These are phyloP conservation scores for Camponotus pennsylvanicus DNA, from an alignment of 1,140 invertebrate species.

Conservation along the genomic window DNA sequence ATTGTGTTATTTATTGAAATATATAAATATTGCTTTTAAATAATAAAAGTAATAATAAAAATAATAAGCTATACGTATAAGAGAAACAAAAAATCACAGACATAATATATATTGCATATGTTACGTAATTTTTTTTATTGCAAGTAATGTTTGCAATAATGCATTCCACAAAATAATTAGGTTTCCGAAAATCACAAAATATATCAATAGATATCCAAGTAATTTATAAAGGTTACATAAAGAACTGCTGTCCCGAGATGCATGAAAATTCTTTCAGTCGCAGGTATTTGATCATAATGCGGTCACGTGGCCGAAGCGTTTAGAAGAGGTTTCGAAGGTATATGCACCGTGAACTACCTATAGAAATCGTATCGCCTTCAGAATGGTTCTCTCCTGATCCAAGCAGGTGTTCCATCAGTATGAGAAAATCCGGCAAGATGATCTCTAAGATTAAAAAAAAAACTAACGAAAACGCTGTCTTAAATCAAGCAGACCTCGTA, in stretches of 20 bases:
- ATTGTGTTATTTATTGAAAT: too few species aligned
- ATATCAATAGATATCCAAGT: background rate
- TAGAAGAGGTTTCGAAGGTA: constrained; percentile 17
- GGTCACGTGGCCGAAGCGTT: constrained; percentile 34
- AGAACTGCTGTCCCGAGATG: background rate
- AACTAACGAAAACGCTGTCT: constrained; percentile 1
- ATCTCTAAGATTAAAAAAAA: constrained; percentile 30
- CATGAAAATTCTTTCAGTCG: constrained; percentile 20
- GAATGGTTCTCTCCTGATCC: constrained; percentile 14
- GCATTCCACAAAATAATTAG: background rate
- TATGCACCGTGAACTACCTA: constrained; percentile 15
- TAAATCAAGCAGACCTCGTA: background rate
- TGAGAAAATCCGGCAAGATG: constrained; percentile 54
- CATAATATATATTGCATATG: background rate
- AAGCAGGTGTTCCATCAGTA: constrained; percentile 49
- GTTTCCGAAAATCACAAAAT: background rate
- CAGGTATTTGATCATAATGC: constrained; percentile 48
- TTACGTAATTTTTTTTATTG: background rate
- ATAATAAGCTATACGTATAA: background rate
- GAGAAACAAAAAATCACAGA: background rate
- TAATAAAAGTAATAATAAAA: background rate
- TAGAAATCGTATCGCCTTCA: constrained; percentile 43
- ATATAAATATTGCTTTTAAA: background rate
- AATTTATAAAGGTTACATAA: constrained; percentile 32
- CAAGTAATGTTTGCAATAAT: background rate